Evolutionary conservation across 2,888 invertebrate genomes (phyloP).

Genomic region (Pristionchus entomophagus): DNA sequence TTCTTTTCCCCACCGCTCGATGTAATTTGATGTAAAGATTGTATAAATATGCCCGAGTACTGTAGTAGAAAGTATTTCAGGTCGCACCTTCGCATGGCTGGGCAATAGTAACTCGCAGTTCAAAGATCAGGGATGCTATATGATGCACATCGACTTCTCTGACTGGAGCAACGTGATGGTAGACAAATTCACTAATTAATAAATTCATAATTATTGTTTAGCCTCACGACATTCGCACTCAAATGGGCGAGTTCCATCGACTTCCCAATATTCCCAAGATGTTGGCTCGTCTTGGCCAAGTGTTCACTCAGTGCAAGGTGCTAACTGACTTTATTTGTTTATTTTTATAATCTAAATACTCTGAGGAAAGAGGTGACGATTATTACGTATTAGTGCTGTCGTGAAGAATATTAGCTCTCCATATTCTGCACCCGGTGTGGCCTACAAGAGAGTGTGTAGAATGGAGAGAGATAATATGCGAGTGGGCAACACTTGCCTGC

Average conservation of each 20-base stretch:
- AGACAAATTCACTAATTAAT: too few species aligned
- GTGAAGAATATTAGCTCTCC: neutral
- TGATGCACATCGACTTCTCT: constrained; percentile 47
- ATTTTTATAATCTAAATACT: neutral
- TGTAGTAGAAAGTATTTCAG: constrained; percentile 40
- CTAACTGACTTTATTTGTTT: neutral
- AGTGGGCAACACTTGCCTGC: too few species aligned
- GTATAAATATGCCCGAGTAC: neutral
- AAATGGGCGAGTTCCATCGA: constrained; percentile 61
- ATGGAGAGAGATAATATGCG: too few species aligned
- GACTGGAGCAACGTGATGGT: neutral
- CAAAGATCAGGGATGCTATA: constrained; percentile 75
- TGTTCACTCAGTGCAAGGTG: constrained; percentile 73
- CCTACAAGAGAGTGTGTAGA: too few species aligned
- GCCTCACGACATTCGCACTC: constrained; percentile 44
- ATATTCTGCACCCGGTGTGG: too few species aligned
- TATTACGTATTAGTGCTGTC: too few species aligned
- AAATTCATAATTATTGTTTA: too few species aligned
- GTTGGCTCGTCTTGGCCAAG: constrained; percentile 76
- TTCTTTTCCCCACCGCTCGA: neutral
- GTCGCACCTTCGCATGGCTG: constrained; percentile 64
- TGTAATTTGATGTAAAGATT: neutral
- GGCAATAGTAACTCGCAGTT: constrained; percentile 75
- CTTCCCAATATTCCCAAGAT: constrained; percentile 74
- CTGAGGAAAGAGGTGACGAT: too few species aligned